Evolutionary conservation across 2,113 vertebrate species (phyloP).

Genomic region (Herpetotheres cachinnans): DNA sequence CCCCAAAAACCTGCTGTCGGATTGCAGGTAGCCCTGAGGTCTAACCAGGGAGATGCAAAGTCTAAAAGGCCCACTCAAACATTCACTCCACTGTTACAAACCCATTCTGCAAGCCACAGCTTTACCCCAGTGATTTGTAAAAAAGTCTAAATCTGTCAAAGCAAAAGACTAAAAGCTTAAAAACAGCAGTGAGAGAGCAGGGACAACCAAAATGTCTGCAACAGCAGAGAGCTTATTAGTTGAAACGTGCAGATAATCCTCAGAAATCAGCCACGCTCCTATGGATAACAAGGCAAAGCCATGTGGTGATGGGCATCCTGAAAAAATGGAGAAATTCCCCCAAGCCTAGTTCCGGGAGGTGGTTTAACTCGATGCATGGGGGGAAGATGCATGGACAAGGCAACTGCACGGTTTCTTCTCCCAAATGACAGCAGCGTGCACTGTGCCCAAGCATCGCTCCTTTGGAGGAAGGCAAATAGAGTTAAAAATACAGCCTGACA

Average conservation of each 20-base stretch:
- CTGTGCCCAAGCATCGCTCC: not conserved
- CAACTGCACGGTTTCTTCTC: not conserved
- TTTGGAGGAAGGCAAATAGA: not conserved
- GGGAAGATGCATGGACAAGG: not conserved
- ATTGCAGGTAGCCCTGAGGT: not conserved
- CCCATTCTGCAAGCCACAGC: not conserved
- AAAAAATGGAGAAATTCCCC: not conserved
- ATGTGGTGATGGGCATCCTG: not conserved
- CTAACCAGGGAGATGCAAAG: not conserved
- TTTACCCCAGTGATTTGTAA: not conserved
- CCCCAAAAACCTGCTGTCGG: not conserved
- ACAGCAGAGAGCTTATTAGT: not conserved
- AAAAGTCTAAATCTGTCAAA: not conserved
- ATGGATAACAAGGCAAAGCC: not conserved
- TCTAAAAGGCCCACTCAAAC: not conserved
- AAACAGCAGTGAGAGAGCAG: not conserved
- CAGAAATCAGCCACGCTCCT: not conserved
- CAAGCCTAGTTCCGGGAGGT: fast-evolving
- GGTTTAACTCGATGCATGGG: not conserved
- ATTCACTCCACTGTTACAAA: not conserved
- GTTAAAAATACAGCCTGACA: not conserved
- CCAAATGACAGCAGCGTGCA: not conserved
- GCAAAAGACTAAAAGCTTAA: not conserved
- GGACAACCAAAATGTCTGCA: not conserved
- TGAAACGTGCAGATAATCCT: not conserved